Base-by-base conservation (phyloP, 2,888 invertebrate species). In the Dicranocentrus wangi region DNA sequence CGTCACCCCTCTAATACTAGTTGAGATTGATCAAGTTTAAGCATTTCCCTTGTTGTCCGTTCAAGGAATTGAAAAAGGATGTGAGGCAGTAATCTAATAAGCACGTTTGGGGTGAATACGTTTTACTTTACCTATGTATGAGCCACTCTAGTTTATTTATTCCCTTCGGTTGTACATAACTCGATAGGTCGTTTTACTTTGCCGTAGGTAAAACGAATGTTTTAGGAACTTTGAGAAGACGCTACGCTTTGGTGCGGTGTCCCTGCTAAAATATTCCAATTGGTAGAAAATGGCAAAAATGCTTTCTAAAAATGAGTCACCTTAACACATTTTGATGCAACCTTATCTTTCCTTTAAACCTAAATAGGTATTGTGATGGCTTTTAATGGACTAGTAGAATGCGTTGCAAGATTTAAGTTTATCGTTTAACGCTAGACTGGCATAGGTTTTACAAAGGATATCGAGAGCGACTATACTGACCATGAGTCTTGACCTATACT, bases 401-500 rank as follows among this genome's bases (percentile, higher is more conserved):
- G 3, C 32, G 32, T n/a, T n/a, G n/a, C n/a, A 13, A 39, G 7
- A 39, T 39, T 39, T 8, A 39, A 39, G 5, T 39, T 8, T 13
- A 39, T 13, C 39, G 13, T 39, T 39, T 39, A 13, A 39, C 7
- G 13, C 13, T 8, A 39, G 39, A 39, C 39, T 39, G 7, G 39
- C 39, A 8, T 8, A 8, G 13, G 13, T 39, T 13, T 8, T 39
- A 13, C 39, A 8, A 13, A 39, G 39, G 13, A 39, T 13, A 13
- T 39, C 55, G 8, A 23, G n/a, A 47, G n/a, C n/a, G n/a, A n/a
- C n/a, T n/a, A 61, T 19, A 55, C n/a, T 69, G 55, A 39, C 55
- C 55, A 55, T 55, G 69, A 55, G 55, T 55, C 69, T 69, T 69
- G 69, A 69, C 69, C 55, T 55, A 69, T 69, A 55, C 39, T 47